Percentiles rank a stretch among this genome's conserved stretches.
These are phyloP conservation scores for Austrofundulus limnaeus DNA, from an alignment of 2,113 vertebrate species.

Conservation along the genomic window DNA sequence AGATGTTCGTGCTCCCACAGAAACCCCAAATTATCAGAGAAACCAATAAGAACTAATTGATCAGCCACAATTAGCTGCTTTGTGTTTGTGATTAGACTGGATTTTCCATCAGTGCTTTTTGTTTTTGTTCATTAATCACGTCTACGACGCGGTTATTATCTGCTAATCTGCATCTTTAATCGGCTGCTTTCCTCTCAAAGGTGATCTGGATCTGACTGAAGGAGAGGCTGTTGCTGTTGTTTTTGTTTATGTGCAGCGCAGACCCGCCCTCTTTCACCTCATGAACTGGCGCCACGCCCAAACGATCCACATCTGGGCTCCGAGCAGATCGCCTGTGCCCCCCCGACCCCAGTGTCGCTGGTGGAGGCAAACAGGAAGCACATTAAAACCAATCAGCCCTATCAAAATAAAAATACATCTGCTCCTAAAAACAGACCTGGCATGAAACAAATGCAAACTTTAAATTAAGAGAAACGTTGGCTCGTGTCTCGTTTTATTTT, in stretches of 20 bases:
- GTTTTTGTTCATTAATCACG: constrained; percentile 57
- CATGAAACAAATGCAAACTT: constrained; percentile 24
- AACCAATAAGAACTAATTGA: constrained; percentile 43
- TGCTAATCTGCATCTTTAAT: constrained; percentile 60
- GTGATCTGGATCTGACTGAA: background rate
- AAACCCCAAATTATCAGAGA: constrained; percentile 29
- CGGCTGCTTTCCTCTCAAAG: constrained; percentile 45
- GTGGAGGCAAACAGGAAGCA: constrained; percentile 44
- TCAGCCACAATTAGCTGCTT: constrained; percentile 50
- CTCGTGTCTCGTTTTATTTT: constrained; percentile 36
- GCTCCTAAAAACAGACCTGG: constrained; percentile 13
- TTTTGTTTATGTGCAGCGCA: background rate
- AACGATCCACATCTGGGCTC: constrained; percentile 63
- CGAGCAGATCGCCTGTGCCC: constrained; percentile 72
- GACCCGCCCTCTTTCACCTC: constrained; percentile 43
- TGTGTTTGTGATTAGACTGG: constrained; percentile 55
- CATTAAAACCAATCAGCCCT: background rate
- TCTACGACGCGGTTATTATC: constrained; percentile 47
- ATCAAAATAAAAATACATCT: background rate
- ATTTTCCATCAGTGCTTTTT: constrained; percentile 44
- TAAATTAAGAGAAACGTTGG: background rate
- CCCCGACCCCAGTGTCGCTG: constrained; percentile 61
- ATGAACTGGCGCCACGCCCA: no score
- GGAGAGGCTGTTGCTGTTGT: constrained; percentile 2
- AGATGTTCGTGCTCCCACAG: constrained; percentile 49